Conservation (phyloP, 2,113 vertebrate genomes). For the Promerops cafer region DNA sequence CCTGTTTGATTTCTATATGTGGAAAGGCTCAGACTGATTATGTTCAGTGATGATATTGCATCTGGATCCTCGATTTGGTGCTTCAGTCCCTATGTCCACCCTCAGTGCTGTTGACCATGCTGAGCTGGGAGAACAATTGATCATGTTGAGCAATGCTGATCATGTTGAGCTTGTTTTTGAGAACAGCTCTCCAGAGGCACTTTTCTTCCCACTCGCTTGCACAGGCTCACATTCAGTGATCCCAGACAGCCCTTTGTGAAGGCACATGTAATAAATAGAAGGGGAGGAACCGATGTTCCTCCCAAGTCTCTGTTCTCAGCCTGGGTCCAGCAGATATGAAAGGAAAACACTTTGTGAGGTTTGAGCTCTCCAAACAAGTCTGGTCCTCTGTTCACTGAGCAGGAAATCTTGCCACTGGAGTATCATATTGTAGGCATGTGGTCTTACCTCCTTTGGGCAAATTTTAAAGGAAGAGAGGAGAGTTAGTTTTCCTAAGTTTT, state of each 20-base stretch:
- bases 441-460: neutral
- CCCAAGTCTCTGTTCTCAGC: neutral
- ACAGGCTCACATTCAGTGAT: neutral
- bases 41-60: neutral
- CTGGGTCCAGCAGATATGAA: neutral
- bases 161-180: neutral
- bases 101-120: neutral
- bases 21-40: neutral
- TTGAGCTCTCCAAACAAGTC: neutral
- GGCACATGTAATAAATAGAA: neutral
- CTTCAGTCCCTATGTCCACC: fast-evolving
- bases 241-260: neutral
- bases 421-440: neutral
- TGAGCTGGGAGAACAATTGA: too few relatives aligned
- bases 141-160: too few relatives aligned
- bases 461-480: neutral
- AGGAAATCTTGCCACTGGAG: neutral
- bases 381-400: neutral
- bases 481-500: neutral
- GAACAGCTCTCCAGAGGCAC: neutral
- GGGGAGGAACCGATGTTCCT: neutral
- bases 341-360: neutral
- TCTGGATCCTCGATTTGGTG: neutral
- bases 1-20: neutral
- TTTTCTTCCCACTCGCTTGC: neutral